Evolutionary conservation across 2,888 invertebrate genomes (phyloP), one percentile per base, ranked within the genome.

Genomic region (Acleris sparsana): DNA sequence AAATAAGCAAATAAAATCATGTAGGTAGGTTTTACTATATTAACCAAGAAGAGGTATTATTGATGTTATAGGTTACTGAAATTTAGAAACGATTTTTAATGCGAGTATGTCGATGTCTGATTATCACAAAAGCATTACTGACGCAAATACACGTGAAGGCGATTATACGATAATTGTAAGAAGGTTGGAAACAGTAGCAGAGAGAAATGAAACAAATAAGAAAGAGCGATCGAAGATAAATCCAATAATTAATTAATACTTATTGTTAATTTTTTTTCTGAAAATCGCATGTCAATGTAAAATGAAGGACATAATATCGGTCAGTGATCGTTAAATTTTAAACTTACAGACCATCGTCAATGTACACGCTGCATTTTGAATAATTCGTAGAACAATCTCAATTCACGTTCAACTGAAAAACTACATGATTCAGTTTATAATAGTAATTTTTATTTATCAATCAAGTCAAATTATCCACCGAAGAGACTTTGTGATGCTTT

Each of bases 321-420:
- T 64, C 48, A 61, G 20, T 62, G 7, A 5, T 22, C 56, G 52
- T 60, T 53, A 22, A 33, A n/a, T 53, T 53, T 63, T 57, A n/a
- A 69, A 70, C 70, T 71, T 72, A 72, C 69, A 63, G 60, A 49
- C 11, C 49, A 6, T 53, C 59, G 9, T n/a, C 33, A 52, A 13
- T 1, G 55, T 22, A 39, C 53, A 11, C 20, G 13, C 5, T 20
- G 33, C 13, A 20, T 55, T 66, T 66, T 65, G 22, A 67, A 57
- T 66, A 63, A 48, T 33, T 48, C 11, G 44, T n/a, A n/a, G n/a
- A 44, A 44, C n/a, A n/a, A n/a, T n/a, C n/a, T n/a, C 7, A n/a
- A 46, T 6, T 17, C 17, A 7, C 46, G 7, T 17, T 46, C n/a
- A 46, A 17, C 46, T 46, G 46, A 46, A 46, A 46, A 46, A n/a